Evolutionary conservation across 2,113 vertebrate species (phyloP), one percentile per base, ranked within the genome.

Genomic region (Atrichornis clamosus): DNA sequence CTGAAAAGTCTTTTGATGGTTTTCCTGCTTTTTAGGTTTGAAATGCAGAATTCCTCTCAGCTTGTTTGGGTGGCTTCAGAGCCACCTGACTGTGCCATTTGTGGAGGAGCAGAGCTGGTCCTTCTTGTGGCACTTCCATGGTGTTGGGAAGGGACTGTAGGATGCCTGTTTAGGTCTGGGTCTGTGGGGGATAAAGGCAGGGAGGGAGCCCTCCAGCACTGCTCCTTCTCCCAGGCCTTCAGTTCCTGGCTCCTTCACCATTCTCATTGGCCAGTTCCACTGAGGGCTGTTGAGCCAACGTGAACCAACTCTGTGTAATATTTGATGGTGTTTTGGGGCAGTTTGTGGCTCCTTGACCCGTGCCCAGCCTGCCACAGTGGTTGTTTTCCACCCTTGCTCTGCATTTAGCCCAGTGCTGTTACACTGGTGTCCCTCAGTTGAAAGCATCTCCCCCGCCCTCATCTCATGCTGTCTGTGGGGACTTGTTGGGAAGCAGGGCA

Each of bases 381-480:
- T 7, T 70, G 10, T 11, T 62, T 58, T 49, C 47, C 15, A 46
- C 5, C 7, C 19, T 42, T 14, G 23, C 12, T 63, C 58, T 87
- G 64, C 1, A 2, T 37, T 86, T 50, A 60, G 30, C 24, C 16
- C 24, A 6, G 19, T 7, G 8, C 28, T 7, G 5, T 55, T 53
- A 19, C 2, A 7, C 8, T 30, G 42, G 4, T 46, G 19, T 60
- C 28, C 39, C 7, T 2, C 37, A 50, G 62, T 2, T 5, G 1
- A 21, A 50, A 62, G 19, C 33, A 55, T 79, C 30, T 21, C 27
- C 68, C 6, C 15, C 49, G 69, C 27, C 7, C 22, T 65, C 4
- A 2, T 47, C n/a, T 49, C 2, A 0, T 4, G 5, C 6, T 42
- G 27, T 37, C 35, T 74, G 0, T 23, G 47, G 44, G 28, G 33